These are phyloP conservation scores for Plecturocebus donacophilus DNA, from an alignment of 2,113 vertebrate genomes.

Conservation along the genomic window DNA sequence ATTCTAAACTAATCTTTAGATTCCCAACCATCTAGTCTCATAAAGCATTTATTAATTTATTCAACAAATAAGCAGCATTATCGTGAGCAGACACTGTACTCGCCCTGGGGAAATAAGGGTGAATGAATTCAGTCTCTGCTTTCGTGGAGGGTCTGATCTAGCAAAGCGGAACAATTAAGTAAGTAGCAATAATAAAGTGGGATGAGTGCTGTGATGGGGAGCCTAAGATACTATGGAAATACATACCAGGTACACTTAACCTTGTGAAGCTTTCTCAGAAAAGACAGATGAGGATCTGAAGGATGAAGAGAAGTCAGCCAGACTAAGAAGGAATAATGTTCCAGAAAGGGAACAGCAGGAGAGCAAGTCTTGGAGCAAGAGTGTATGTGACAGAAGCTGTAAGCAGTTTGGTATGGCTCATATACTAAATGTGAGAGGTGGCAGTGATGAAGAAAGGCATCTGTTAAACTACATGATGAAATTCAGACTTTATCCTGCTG, in stretches of 20 bases:
- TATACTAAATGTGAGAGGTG: not conserved
- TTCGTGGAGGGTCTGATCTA: not conserved
- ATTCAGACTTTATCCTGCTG: not conserved
- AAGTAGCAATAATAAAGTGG: not conserved
- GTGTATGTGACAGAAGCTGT: not conserved
- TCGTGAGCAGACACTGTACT: not conserved
- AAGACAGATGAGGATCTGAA: not conserved
- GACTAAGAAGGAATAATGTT: not conserved
- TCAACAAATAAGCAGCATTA: not conserved
- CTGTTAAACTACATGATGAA: not conserved
- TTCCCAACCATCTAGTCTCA: constrained; percentile 23
- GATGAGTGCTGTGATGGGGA: not conserved
- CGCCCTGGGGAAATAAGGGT: not conserved
- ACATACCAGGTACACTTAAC: not conserved
- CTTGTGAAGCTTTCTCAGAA: not conserved
- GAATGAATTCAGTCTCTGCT: not conserved
- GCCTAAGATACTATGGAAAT: not conserved
- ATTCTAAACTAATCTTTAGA: constrained; percentile 38
- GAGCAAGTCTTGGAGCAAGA: not conserved
- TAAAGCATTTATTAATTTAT: constrained; percentile 13
- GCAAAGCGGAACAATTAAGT: not conserved
- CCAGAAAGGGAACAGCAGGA: not conserved
- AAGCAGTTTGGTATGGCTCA: not conserved
- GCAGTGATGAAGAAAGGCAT: not conserved
- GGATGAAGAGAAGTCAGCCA: not conserved